phyloP scores from a whole-genome alignment of 2,888 invertebrate species.

The Portevinia maculata region DNA sequence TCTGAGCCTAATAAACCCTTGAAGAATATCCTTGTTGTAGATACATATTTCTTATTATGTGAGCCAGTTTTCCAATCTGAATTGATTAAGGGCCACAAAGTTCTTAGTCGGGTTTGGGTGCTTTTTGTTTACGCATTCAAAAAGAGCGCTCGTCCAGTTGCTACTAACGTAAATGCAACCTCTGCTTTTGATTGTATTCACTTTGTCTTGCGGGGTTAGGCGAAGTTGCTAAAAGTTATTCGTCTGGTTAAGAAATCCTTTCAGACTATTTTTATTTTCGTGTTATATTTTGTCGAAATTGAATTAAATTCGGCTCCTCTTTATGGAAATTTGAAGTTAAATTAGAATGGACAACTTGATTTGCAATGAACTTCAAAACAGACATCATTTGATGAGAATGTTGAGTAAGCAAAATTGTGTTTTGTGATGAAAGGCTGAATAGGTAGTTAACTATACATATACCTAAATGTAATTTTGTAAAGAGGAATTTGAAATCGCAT shows the following conservation, averaged over 20 bases:
- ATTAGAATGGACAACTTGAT: conserved; percentile 1
- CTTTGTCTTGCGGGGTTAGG: conserved; percentile 10
- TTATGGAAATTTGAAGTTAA: conserved; percentile 39
- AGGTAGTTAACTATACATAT: no score
- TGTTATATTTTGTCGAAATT: conserved; percentile 29
- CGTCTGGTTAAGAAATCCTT: conserved; percentile 26
- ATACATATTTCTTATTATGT: background rate
- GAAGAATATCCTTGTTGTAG: conserved; percentile 2
- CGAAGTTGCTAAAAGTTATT: conserved; percentile 31
- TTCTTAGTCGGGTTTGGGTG: background rate
- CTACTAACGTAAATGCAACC: conserved; percentile 19
- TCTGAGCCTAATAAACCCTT: conserved; percentile 6
- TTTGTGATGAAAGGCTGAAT: no score
- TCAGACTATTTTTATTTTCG: conserved; percentile 16
- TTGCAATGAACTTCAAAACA: conserved; percentile 24
- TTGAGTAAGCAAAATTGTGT: background rate
- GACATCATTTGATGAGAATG: background rate
- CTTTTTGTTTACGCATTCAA: conserved; percentile 11
- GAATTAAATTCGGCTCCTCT: conserved; percentile 28
- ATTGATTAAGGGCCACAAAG: conserved; percentile 34
- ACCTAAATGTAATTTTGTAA: no score
- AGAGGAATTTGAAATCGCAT: no score
- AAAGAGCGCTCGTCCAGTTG: conserved; percentile 40
- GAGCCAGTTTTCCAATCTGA: background rate
- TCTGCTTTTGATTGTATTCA: conserved; percentile 3